These are phyloP conservation scores for Dorcus hopei DNA, from an alignment of 2,888 invertebrate species.

Conservation along the genomic window DNA sequence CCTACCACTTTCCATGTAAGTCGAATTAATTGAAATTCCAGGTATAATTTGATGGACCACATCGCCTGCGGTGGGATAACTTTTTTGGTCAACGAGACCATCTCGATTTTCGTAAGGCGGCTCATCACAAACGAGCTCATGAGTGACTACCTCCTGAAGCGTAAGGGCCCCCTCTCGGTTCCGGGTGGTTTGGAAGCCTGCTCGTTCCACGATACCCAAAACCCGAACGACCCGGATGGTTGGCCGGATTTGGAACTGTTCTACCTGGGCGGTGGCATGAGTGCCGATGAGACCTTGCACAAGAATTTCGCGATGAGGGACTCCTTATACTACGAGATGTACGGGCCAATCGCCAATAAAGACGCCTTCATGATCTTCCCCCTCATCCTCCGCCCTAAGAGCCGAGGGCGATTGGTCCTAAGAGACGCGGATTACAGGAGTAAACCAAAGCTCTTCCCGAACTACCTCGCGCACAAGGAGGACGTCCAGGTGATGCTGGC, in stretches of 20 bases:
- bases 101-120: constrained; percentile 44
- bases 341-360: constrained; percentile 39
- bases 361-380: constrained; percentile 53
- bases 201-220: constrained; percentile 60
- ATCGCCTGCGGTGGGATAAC: constrained; percentile 65
- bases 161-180: constrained; percentile 51
- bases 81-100: constrained; percentile 57
- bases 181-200: constrained; percentile 68
- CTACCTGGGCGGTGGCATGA: constrained; percentile 60
- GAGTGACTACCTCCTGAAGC: constrained; percentile 40
- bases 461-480: constrained; percentile 56
- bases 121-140: constrained; percentile 36
- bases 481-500: constrained; percentile 65
- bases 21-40: not conserved
- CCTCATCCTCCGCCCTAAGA: constrained; percentile 58
- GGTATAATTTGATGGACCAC: constrained; percentile 54
- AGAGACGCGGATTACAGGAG: constrained; percentile 53
- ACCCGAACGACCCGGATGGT: constrained; percentile 56
- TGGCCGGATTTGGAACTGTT: constrained; percentile 68
- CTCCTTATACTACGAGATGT: constrained; percentile 41
- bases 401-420: constrained; percentile 54
- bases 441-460: constrained; percentile 60
- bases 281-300: constrained; percentile 52
- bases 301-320: constrained; percentile 50
- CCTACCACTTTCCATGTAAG: no score